A percentile compares a stretch with the other conserved stretches of the same genome.
phyloP scores from a whole-genome alignment of 2,113 vertebrate genomes.

The Lagenorhynchus albirostris region DNA sequence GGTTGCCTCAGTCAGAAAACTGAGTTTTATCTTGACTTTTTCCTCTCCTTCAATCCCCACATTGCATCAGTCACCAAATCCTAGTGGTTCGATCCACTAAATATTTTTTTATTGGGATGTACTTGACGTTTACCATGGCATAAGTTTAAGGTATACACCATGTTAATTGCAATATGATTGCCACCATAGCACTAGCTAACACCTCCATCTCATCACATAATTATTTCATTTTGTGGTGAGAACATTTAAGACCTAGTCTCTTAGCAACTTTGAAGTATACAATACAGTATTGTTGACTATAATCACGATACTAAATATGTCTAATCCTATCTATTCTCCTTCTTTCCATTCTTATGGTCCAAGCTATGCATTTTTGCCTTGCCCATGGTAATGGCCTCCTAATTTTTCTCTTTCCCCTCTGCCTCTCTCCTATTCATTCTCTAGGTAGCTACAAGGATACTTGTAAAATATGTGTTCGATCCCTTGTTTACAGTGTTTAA shows the following conservation, averaged over 20 bases:
- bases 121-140: not conserved
- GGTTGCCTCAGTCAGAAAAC: not conserved
- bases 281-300: not conserved
- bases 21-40: not conserved
- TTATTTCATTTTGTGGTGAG: not conserved
- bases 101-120: not conserved
- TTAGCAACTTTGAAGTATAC: not conserved
- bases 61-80: not conserved
- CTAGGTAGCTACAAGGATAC: not conserved
- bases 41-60: not conserved
- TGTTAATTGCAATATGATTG: not conserved
- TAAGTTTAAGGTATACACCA: not conserved
- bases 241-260: not conserved
- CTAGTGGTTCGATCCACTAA: not conserved
- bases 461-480: not conserved
- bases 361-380: not conserved
- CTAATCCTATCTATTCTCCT: not conserved
- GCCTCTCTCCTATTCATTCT: not conserved
- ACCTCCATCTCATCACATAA: not conserved
- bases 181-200: not conserved
- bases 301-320: not conserved
- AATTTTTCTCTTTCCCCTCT: not conserved
- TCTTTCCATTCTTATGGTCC: not conserved
- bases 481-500: not conserved
- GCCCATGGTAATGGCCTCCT: not conserved